Base-by-base conservation (phyloP, 2,113 vertebrate genomes). In the Pardalotus punctatus region DNA sequence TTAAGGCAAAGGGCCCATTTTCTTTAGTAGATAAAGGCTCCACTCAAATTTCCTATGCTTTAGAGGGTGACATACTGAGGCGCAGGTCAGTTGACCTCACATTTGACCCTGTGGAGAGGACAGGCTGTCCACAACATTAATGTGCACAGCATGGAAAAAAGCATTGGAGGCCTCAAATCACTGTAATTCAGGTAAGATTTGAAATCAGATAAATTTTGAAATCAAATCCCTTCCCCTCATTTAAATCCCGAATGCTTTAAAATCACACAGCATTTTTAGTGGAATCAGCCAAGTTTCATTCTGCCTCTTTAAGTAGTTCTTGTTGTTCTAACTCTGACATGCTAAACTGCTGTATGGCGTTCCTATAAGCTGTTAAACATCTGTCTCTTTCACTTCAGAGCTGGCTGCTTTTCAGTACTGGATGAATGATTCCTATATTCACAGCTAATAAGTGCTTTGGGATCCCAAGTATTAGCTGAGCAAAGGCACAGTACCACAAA, bases 371-470 rank as follows among this genome's bases (percentile, higher is more conserved):
- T 87, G 94, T 94, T 94, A 96, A 96, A 91, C 95, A 95, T 96
- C 95, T 97, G 96, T 69, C 69, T 95, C 86, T 97, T 93, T 96
- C 93, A 93, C 91, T 93, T 91, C 79, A 92, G 90, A 93, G 89
- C 86, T 96, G 93, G 90, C 92, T 95, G 79, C 69, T 33, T 95
- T 96, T 96, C 88, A 90, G 88, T 90, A 48, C 61, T 95, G 64
- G 58, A 83, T 97, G 90, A 96, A 96, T 95, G 82, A 92, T 91
- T 90, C 86, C 76, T 96, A 60, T 88, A 96, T 93, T 96, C 96
- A 96, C 76, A 88, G 92, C 73, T 96, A 96, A 96, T 96, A 92
- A 97, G 90, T 81, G 96, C 92, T 97, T 96, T 93, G 80, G 86
- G 94, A 94, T 94, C 96, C 82, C 76, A 84, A 94, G 90, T 81